Evolutionary conservation across 2,113 vertebrate genomes (phyloP).

Genomic region (Stomatorhinus ivindoensis): DNA sequence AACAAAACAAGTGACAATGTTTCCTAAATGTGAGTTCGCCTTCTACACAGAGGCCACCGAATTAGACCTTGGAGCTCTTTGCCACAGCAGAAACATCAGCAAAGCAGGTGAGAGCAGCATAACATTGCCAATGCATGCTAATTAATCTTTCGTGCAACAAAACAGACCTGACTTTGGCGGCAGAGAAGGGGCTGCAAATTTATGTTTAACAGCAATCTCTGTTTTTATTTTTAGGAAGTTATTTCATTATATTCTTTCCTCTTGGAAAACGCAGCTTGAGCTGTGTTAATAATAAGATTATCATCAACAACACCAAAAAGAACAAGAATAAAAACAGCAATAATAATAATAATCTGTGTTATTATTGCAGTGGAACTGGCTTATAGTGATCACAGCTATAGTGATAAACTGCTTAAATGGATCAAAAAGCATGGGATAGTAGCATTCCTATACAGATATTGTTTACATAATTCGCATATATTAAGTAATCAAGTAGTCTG

Average conservation of each 20-base stretch:
- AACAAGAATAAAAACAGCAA: no score
- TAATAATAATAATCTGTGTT: background rate
- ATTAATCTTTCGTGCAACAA: background rate
- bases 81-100: background rate
- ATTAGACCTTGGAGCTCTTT: background rate
- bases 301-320: no score
- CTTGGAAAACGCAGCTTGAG: background rate
- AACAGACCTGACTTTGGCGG: background rate
- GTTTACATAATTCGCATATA: no score
- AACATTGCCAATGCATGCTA: background rate
- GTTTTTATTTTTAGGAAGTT: background rate
- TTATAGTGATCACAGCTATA: no score
- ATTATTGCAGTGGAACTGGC: background rate
- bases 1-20: background rate
- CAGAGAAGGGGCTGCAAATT: background rate
- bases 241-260: background rate
- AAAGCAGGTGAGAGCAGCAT: background rate
- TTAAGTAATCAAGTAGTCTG: no score
- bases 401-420: no score
- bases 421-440: no score
- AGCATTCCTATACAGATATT: no score
- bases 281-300: background rate
- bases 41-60: background rate
- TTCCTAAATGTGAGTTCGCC: background rate
- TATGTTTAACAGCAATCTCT: background rate